These are phyloP conservation scores for Nerophis lumbriciformis DNA, from an alignment of 2,113 vertebrate species.

Conservation along the genomic window DNA sequence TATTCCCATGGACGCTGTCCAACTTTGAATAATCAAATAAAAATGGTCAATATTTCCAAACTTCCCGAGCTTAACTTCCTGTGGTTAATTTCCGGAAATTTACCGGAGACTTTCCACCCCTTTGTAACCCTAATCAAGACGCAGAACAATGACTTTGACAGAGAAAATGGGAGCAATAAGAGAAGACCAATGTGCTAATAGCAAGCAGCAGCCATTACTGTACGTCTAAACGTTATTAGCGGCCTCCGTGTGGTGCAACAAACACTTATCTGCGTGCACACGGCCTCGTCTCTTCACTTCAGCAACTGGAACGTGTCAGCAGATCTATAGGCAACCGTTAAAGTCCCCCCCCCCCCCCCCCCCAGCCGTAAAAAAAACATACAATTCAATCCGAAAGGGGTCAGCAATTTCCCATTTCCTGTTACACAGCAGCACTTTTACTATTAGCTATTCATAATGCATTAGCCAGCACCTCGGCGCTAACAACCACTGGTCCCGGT, in stretches of 20 bases:
- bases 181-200: conserved; percentile 52
- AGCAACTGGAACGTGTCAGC: conserved; percentile 37
- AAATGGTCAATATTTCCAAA: no score
- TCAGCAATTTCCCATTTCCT: conserved; percentile 38
- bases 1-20: no score
- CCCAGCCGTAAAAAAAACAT: no score
- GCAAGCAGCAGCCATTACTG: conserved; percentile 42
- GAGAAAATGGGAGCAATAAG: conserved; percentile 49
- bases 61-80: no score
- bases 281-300: conserved; percentile 36
- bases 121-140: no score
- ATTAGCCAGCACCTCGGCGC: conserved; percentile 52
- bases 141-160: conserved; percentile 32
- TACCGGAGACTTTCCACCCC: no score
- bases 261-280: conserved; percentile 32
- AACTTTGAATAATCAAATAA: no score
- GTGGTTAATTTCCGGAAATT: no score
- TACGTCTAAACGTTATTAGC: conserved; percentile 50
- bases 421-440: conserved; percentile 33
- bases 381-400: conserved; percentile 37
- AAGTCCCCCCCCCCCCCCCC: conserved; percentile 29
- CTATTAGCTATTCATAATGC: conserved; percentile 63
- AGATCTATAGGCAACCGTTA: conserved; percentile 45
- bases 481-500: conserved; percentile 59
- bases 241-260: conserved; percentile 47